Base-by-base conservation (phyloP, 2,888 invertebrate species). In the Ernsta delagoae region DNA sequence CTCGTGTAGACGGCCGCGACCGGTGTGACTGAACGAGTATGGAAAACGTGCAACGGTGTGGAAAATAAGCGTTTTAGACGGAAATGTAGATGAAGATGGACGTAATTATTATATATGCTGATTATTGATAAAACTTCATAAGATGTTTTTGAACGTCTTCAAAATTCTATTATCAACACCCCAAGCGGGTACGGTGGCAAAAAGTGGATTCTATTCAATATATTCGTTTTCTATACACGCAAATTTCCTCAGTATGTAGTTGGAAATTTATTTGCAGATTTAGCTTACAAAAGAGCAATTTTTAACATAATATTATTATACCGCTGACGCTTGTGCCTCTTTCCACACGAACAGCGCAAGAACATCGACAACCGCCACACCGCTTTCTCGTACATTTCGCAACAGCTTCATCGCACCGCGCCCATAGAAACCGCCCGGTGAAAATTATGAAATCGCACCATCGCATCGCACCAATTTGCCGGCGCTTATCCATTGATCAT, bases 321-420 rank as follows among this genome's bases (percentile, higher is more conserved):
- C 54, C 80, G 81, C 83, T 78, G 12, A 5, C 68, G 64, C 24
- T 31, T 70, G 66, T 79, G 70, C 74, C 80, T 84, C 80, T 77
- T 69, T 72, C 76, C 79, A 75, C 71, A 73, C 74, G 24, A 65
- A 71, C 69, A 72, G 75, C 78, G 83, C 82, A 85, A 86, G 85
- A 86, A 84, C 83, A 84, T 84, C 84, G 84, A 87, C 83, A 88
- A 90, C 89, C 81, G 83, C 85, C 84, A 83, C 84, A 81, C 86
- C 79, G 88, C 91, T 92, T 91, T 92, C 92, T 88, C 89, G 81
- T 56, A 61, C 75, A 79, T 75, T 75, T 79, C 80, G 79, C 74
- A 79, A 79, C 83, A 82, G 81, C 87, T 87, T 84, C 85, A 88
- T 85, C 84, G 82, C 75, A 78, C 75, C 78, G 83, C 82, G 81